Base-by-base conservation (phyloP, 1,140 invertebrate genomes). In the Heliconius congener region DNA sequence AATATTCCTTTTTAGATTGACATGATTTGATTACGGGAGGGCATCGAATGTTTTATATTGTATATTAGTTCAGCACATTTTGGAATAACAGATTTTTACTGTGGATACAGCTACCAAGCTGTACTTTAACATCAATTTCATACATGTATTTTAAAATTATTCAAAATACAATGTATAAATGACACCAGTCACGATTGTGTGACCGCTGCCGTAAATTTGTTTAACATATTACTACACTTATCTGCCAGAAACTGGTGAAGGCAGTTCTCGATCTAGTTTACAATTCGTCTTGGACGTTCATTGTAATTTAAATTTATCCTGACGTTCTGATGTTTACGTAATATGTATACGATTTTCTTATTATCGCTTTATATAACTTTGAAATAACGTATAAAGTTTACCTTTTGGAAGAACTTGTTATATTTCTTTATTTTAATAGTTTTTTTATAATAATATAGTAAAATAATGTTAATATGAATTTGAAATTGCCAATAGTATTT, bases 221-320 rank as follows among this genome's bases (percentile, higher is more conserved):
- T 60, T 39, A 55, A n/a, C 34, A 60, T 66, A 73, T 81, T 71
- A 81, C 73, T 76, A 74, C 76, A 81, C 76, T 81, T 81, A 81
- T 78, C 80, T 70, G 76, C 46, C 66, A 39, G 16, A 30, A 76
- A 39, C 76, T 55, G 60, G 76, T 72, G 9, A 11, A 66, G 60
- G 27, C 23, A 27, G 3, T 66, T 66, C 11, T 66, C 13, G 27
- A 30, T 66, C 13, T 30, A 30, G 27, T 66, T 66, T 6, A 66
- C 42, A 60, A 23, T 11, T 23, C 9, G n/a, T 66, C 27, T 30
- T 66, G 27, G 23, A 66, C 3, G 11, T 13, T 16, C 9, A 66
- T 66, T 66, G 60, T 66, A 27, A 66, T 66, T 66, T 66, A 66
- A 30, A 30, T 66, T 66, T 30, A 23, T 66, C 60, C 60, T 30